A percentile compares a stretch with the other conserved stretches of the same genome.
Evolutionary conservation across 2,113 vertebrate species (phyloP).

Genomic region (Lagopus muta): DNA sequence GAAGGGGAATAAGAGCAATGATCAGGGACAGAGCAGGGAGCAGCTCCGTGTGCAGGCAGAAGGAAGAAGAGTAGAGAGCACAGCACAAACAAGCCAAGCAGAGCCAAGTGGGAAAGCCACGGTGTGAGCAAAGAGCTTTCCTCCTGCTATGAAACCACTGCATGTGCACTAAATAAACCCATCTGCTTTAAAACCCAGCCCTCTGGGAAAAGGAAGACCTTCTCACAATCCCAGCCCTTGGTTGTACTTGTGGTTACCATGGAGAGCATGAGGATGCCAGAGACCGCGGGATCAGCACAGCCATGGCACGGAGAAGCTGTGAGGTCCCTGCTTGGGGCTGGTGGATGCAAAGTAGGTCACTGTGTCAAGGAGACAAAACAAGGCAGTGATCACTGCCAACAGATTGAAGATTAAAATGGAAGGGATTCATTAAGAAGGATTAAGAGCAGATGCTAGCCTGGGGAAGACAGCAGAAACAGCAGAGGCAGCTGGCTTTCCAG

Average conservation of each 20-base stretch:
- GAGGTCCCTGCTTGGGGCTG: neutral
- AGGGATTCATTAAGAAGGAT: slow-evolving; percentile 60
- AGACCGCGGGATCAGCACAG: neutral
- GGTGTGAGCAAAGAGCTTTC: neutral
- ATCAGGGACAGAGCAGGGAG: neutral
- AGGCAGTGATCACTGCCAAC: slow-evolving; percentile 6
- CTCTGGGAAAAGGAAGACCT: neutral
- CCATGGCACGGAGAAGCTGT: neutral
- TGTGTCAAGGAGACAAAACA: slow-evolving; percentile 30
- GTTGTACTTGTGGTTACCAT: neutral
- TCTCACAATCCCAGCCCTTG: neutral
- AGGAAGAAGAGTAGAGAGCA: neutral
- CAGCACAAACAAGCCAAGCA: neutral
- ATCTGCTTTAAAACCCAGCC: neutral
- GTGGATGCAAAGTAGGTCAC: slow-evolving; percentile 18
- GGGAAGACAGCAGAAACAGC: neutral
- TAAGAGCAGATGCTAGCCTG: slow-evolving; percentile 57
- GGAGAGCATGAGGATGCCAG: neutral
- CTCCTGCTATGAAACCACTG: neutral
- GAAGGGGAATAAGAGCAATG: neutral
- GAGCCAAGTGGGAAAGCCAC: neutral
- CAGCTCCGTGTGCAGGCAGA: neutral
- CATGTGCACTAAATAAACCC: neutral
- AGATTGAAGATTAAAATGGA: slow-evolving; percentile 21
- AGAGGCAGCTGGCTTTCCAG: slow-evolving; percentile 23